Evolutionary conservation across 2,113 vertebrate species (phyloP), one percentile per base, ranked within the genome.

Genomic region (Halcyon senegalensis): DNA sequence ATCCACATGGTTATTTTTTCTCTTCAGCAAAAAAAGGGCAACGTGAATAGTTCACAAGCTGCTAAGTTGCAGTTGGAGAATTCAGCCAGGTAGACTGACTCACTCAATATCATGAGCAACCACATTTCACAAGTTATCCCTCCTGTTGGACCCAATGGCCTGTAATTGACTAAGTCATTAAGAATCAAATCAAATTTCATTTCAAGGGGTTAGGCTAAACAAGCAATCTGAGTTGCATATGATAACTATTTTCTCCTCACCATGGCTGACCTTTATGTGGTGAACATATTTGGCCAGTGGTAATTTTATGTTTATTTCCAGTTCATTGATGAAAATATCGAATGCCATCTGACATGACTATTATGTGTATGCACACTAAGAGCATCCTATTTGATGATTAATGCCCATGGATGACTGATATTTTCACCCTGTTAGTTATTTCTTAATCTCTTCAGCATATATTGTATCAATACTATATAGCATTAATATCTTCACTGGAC

Each of bases 171-270:
- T 70, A 90, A 69, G 16, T 41, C 90, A 94, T 92, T 87, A 90
- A 76, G 30, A 51, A 62, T 85, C 82, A 92, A 94, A 95, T 73
- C 60, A 73, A 44, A n/a, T 79, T 84, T 70, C 14, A 62, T 93
- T 94, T 94, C 50, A 83, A 62, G 55, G 55, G 9, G 17, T 93
- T 86, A 88, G 11, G 19, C 55, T 80, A 74, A 95, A 74, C 56
- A 90, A 92, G 70, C 3, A 74, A 70, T 80, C 55, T 55, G 31
- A 55, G 55, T 63, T 88, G n/a, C 31, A n/a, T 46, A 30, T 70
- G 41, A 68, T 33, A 88, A 66, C 8, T 23, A 15, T 58, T 90
- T 95, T 73, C 50, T 37, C 35, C 27, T 95, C 41, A 33, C 46
- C 30, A 18, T n/a, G 14, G 5, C 30, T 78, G 58, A 75, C 33